Base-by-base conservation (phyloP, 2,888 invertebrate species). In the Morpho helenor region DNA sequence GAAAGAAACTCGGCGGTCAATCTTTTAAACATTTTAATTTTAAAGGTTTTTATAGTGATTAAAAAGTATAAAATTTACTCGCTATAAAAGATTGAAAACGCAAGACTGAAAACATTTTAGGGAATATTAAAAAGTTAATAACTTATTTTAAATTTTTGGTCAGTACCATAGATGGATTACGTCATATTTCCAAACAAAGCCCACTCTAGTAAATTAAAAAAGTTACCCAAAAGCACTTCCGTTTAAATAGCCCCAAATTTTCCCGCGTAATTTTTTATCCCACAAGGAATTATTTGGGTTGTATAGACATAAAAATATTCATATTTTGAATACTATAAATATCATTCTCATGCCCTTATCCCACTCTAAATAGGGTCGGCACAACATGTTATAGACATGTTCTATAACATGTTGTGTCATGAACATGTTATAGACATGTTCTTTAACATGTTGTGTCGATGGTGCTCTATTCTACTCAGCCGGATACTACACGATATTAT, bases 171-270 rank as follows among this genome's bases (percentile, higher is more conserved):
- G 72, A 74, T 71, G 69, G 73, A 75, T 75, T 73, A 70, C 70
- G 70, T 74, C 70, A 70, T 48, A 48, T 47, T 65, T 63, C 62
- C 70, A 69, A 66, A 73, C 72, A 71, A 69, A 52, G 55, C 48
- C 71, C 74, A 73, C 74, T 75, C 71, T 64, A 64, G 66, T 66
- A 75, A 75, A 75, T 75, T 73, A 74, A 74, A 75, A 75, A 74
- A 72, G 67, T 69, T 71, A 54, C 48, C 47, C 59, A 51, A 46
- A 57, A 48, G n/a, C 42, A 9, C 49, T n/a, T n/a, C 60, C 45
- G 43, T 48, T 43, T 55, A 52, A 58, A 58, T 54, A 49, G 52
- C 51, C 22, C n/a, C 10, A 8, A 42, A 49, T 42, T 57, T 57
- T 58, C 42, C 57, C 42, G 52, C 55, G 23, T 23, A 43, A 43